Evolutionary conservation across 2,797 vertebrate genomes (phyloP).

Genomic region (Mus minutoides): DNA sequence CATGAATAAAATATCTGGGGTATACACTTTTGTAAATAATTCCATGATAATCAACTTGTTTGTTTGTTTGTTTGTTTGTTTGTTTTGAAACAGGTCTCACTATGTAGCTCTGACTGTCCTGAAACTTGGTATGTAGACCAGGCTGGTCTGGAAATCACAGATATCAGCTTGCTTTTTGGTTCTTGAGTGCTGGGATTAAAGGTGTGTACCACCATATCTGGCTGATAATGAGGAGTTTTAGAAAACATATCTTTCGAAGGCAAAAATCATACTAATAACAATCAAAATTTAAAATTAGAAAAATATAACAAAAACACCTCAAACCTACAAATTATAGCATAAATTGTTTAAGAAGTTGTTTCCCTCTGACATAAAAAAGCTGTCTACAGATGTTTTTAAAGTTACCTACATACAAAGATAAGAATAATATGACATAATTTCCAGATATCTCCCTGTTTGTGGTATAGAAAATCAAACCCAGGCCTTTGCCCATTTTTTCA

Average conservation of each 20-base stretch:
- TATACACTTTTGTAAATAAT: neutral
- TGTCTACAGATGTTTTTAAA: slow-evolving; percentile 8
- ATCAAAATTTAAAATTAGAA: slow-evolving; percentile 28
- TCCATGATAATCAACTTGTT: neutral
- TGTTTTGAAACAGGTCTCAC: neutral
- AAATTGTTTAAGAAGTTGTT: slow-evolving; percentile 9
- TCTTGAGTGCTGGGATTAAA: neutral
- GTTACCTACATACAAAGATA: neutral
- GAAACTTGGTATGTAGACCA: neutral
- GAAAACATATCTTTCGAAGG: slow-evolving; percentile 12
- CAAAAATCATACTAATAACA: slow-evolving; percentile 11
- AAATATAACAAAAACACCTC: slow-evolving; percentile 5
- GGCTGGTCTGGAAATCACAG: neutral
- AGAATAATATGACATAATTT: neutral
- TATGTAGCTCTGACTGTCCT: neutral
- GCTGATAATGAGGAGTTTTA: neutral
- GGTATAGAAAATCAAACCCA: neutral
- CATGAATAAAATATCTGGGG: neutral
- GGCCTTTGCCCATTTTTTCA: neutral
- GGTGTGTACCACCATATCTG: neutral
- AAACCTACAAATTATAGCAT: slow-evolving; percentile 32
- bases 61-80: neutral
- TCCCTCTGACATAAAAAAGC: neutral
- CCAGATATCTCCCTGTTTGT: neutral
- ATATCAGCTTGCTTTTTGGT: neutral